phyloP scores from a whole-genome alignment of 2,113 vertebrate species.

The Stegostoma tigrinum region DNA sequence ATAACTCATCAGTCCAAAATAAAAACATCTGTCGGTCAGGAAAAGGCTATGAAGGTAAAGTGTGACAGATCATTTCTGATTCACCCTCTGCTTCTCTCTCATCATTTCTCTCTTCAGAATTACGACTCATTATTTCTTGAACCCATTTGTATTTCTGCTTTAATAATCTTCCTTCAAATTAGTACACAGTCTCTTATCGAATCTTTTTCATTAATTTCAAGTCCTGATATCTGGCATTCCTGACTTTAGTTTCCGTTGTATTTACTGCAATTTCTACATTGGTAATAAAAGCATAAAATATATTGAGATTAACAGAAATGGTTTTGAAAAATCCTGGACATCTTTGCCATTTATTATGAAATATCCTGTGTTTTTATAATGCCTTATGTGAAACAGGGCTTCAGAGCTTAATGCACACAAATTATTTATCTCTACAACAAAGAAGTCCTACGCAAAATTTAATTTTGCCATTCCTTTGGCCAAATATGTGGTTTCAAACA shows the following conservation, averaged over 20 bases:
- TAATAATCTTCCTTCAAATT: neutral
- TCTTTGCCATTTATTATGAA: neutral
- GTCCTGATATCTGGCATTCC: neutral
- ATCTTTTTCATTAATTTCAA: neutral
- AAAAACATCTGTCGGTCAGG: neutral
- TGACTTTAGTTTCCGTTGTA: neutral
- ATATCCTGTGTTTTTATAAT: neutral
- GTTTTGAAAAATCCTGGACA: neutral
- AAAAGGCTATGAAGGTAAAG: neutral
- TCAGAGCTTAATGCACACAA: neutral
- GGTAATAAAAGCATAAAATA: neutral
- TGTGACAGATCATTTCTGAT: neutral
- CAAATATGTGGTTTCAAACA: constrained; percentile 42
- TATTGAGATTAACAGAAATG: neutral
- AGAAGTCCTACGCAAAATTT: neutral
- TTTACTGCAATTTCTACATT: neutral
- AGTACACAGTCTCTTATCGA: neutral
- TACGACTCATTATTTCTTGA: neutral
- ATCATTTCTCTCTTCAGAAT: neutral
- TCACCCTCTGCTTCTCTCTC: neutral
- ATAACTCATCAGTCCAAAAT: neutral
- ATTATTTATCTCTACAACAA: neutral
- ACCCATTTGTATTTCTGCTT: neutral
- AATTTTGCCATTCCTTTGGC: neutral
- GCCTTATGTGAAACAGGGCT: neutral